Evolutionary conservation across 2,888 invertebrate genomes (phyloP).

Genomic region (Microctonus aethiopoides): DNA sequence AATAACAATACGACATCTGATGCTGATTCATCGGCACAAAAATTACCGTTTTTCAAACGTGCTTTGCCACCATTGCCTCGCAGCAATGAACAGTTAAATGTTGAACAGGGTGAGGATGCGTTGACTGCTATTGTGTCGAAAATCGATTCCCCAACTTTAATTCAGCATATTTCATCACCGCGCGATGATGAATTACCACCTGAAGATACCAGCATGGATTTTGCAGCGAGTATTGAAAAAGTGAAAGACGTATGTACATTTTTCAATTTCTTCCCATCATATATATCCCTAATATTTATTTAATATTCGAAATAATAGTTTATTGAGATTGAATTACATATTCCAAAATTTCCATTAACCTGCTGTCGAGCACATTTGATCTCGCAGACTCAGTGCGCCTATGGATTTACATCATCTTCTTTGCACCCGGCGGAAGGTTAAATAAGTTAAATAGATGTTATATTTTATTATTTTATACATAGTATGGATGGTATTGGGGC

Average conservation of each 20-base stretch:
- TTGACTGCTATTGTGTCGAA: conserved; percentile 55
- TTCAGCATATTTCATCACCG: conserved; percentile 59
- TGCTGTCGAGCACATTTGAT: no score
- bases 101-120: conserved; percentile 65
- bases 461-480: conserved; percentile 4
- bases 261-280: conserved; percentile 10
- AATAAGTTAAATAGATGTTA: no score
- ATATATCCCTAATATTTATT: no score
- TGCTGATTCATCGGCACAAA: conserved; percentile 64
- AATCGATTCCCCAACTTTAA: conserved; percentile 59
- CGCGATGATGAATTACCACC: conserved; percentile 67
- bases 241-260: conserved; percentile 86
- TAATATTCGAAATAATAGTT: neutral
- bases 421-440: no score
- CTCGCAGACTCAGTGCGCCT: no score
- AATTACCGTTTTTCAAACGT: conserved; percentile 73
- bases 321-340: no score
- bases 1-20: conserved; percentile 52
- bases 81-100: conserved; percentile 65
- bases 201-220: conserved; percentile 78
- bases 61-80: conserved; percentile 77
- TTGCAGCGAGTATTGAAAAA: conserved; percentile 91
- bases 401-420: no score
- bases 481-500: conserved; percentile 98
- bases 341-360: no score